Base-by-base conservation (phyloP, 2,888 invertebrate species). In the Psococerastis gibbosa region DNA sequence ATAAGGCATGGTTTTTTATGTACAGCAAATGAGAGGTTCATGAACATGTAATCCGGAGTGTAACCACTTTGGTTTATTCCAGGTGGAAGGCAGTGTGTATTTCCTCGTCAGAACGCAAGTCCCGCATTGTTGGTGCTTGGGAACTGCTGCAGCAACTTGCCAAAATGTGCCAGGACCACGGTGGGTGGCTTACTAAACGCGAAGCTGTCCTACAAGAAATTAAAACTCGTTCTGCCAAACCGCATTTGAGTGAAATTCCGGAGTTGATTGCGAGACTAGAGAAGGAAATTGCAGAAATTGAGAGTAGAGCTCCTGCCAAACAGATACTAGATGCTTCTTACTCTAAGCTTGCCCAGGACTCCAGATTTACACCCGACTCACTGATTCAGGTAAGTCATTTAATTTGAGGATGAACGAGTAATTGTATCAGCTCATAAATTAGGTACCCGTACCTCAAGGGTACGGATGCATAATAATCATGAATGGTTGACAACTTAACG, bases 11-110 rank as follows among this genome's bases (percentile, higher is more conserved):
- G n/a, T n/a, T n/a, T n/a, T n/a, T n/a, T n/a, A n/a, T n/a, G n/a
- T n/a, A n/a, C n/a, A n/a, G n/a, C n/a, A n/a, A n/a, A n/a, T n/a
- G n/a, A n/a, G n/a, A n/a, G n/a, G n/a, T n/a, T n/a, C n/a, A n/a
- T n/a, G n/a, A n/a, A n/a, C n/a, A n/a, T n/a, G n/a, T n/a, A n/a
- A n/a, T n/a, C n/a, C n/a, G n/a, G n/a, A n/a, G n/a, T n/a, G n/a
- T n/a, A n/a, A n/a, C n/a, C n/a, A n/a, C n/a, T n/a, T n/a, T n/a
- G n/a, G n/a, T n/a, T n/a, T n/a, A n/a, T n/a, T n/a, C n/a, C 34
- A 55, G 83, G 49, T 85, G 85, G 85, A 80, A 77, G 53, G 69
- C 70, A 34, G 74, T 83, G 2, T 84, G 83, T 54, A 71, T 73
- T 2, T 68, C 72, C 55, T 80, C 81, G 0, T 73, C 77, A 4